These are phyloP conservation scores for Eriosoma lanigerum DNA, from an alignment of 1,140 invertebrate genomes.

Conservation along the genomic window DNA sequence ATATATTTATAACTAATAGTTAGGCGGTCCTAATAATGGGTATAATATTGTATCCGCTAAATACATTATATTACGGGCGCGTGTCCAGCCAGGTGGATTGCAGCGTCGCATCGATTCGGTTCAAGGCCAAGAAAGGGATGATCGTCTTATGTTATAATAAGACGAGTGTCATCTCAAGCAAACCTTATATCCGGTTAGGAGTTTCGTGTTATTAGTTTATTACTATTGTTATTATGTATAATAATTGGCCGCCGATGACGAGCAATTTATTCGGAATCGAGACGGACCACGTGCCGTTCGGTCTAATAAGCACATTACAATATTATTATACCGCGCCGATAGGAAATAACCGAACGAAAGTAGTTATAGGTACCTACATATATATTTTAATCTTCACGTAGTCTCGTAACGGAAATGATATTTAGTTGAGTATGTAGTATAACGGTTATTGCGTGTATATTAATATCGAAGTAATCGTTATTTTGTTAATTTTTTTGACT, in stretches of 20 bases:
- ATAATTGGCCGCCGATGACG: slow-evolving; percentile 46
- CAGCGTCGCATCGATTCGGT: neutral
- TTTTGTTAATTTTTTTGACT: too few relatives aligned
- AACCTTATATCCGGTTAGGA: slow-evolving; percentile 45
- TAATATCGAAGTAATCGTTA: too few relatives aligned
- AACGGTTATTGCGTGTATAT: too few relatives aligned
- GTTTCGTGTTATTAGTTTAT: neutral
- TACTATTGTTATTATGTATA: neutral
- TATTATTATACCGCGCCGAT: neutral
- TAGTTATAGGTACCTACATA: neutral
- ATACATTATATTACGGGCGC: too few relatives aligned
- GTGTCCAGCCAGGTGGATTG: slow-evolving; percentile 36
- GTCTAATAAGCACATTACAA: neutral
- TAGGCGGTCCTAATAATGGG: too few relatives aligned
- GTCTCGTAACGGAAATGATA: too few relatives aligned
- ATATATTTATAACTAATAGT: too few relatives aligned
- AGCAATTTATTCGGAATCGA: slow-evolving; percentile 14
- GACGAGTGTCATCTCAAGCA: slow-evolving; percentile 17
- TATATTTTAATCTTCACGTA: too few relatives aligned
- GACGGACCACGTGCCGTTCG: neutral
- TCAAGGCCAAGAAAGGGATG: slow-evolving; percentile 23
- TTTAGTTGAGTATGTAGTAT: too few relatives aligned
- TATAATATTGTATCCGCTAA: too few relatives aligned
- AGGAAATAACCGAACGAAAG: neutral
- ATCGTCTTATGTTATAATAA: neutral